Base-by-base conservation (phyloP, 37 sponge, comb jelly and placozoan genomes). In the Tethya wilhelma region DNA sequence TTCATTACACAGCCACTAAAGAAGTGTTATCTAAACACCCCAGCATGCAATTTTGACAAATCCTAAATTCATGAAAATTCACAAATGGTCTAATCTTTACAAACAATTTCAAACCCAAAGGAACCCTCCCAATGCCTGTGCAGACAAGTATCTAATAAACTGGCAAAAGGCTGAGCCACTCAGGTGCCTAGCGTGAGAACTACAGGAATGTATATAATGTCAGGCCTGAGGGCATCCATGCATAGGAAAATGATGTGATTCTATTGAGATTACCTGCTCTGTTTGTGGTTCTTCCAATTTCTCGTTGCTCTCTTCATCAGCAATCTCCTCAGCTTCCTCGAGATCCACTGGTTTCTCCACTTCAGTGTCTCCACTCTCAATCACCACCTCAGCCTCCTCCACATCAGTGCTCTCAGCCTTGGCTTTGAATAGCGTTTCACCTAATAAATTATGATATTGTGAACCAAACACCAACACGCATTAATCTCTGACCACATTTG, bases 281-380 rank as follows among this genome's bases (percentile, higher is more conserved):
- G 63, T 60, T 25, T 22, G 25, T 29, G 63, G 25, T 38, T 29
- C 22, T 32, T 19, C 4, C 58, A 0, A 40, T 26, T 4, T 26
- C 41, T 59, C 60, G 60, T 30, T 19, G 34, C 66, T 25, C 38
- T 55, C 42, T 60, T 79, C 81, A 56, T 79, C 87, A 38, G 59
- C 72, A 12, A 79, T 81, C 57, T 79, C 87, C 33, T 60, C 68
- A 25, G 81, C 87, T 73, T 87, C 75, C 32, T 77, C 67, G 5
- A 53, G 70, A 29, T 82, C 79, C 1, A 83, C 39, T 4, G 83
- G 83, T 60, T 72, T 36, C 59, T 87, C 88, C 31, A 85, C 63
- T 30, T 77, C 78, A 68, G 62, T 78, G 20, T 85, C 86, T 70
- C 40, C 26, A 0, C 43, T 38, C 58, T 79, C 80, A 26, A 0